These are phyloP conservation scores for Hypena proboscidalis DNA, from an alignment of 2,888 invertebrate species.

Conservation along the genomic window DNA sequence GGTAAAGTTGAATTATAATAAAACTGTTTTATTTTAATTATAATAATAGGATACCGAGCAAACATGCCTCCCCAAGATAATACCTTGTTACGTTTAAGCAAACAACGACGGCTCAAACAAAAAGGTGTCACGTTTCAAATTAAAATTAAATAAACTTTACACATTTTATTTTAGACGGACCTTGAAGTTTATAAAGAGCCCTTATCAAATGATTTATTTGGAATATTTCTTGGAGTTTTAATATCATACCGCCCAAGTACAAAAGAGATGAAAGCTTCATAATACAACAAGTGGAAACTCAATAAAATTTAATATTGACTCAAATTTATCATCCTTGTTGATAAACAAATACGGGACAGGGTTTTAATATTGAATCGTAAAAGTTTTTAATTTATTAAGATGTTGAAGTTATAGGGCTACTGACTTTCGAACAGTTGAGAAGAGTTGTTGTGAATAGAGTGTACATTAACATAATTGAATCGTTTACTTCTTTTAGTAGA, in stretches of 20 bases:
- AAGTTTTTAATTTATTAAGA: conserved; percentile 35
- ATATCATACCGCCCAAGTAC: conserved; percentile 19
- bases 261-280: conserved; percentile 28
- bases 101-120: conserved; percentile 18
- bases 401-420: conserved; percentile 22
- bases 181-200: conserved; percentile 8
- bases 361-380: conserved; percentile 36
- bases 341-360: conserved; percentile 29
- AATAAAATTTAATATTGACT: conserved; percentile 36
- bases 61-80: conserved; percentile 1
- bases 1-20: no score
- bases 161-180: conserved; percentile 12
- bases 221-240: conserved; percentile 22
- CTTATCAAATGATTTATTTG: conserved; percentile 3
- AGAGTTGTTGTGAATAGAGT: no score
- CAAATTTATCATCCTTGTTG: conserved; percentile 37
- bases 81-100: conserved; percentile 7
- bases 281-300: conserved; percentile 28
- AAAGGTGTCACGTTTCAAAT: conserved; percentile 17
- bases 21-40: conserved; percentile 1
- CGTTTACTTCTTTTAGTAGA: no score
- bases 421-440: conserved; percentile 10
- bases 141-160: conserved; percentile 18
- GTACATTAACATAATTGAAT: no score
- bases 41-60: conserved; percentile 4